These are phyloP conservation scores for Idaea straminata DNA, from an alignment of 2,888 invertebrate genomes.

Conservation along the genomic window DNA sequence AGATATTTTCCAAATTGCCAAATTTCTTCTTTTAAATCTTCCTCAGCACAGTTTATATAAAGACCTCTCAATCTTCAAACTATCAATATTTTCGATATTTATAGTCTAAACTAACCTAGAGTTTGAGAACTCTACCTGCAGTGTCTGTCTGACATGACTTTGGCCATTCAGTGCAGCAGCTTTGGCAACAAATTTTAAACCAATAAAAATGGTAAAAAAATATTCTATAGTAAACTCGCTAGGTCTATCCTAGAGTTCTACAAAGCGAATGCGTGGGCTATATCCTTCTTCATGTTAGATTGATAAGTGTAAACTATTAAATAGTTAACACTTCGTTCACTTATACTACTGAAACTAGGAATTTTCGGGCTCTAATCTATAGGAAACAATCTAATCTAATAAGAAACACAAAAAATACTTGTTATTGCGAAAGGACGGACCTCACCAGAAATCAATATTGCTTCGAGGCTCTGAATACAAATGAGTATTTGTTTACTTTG, in stretches of 20 bases:
- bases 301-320: neutral
- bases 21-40: no score
- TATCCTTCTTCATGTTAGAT: neutral
- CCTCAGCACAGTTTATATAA: no score
- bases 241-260: neutral
- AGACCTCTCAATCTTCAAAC: no score
- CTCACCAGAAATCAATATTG: neutral
- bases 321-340: neutral
- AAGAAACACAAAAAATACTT: neutral
- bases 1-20: no score
- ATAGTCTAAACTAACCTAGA: no score
- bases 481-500: neutral
- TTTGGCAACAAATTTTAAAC: no score
- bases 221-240: no score
- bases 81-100: no score
- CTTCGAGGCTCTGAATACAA: neutral
- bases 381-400: neutral
- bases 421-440: neutral
- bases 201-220: no score
- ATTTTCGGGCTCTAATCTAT: neutral
- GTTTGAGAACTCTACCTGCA: no score
- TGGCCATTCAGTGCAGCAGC: no score
- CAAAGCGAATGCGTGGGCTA: neutral
- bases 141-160: no score
- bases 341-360: neutral